Evolutionary conservation across 2,888 invertebrate genomes (phyloP), one percentile per base, ranked within the genome.

Genomic region (Congeria kusceri): DNA sequence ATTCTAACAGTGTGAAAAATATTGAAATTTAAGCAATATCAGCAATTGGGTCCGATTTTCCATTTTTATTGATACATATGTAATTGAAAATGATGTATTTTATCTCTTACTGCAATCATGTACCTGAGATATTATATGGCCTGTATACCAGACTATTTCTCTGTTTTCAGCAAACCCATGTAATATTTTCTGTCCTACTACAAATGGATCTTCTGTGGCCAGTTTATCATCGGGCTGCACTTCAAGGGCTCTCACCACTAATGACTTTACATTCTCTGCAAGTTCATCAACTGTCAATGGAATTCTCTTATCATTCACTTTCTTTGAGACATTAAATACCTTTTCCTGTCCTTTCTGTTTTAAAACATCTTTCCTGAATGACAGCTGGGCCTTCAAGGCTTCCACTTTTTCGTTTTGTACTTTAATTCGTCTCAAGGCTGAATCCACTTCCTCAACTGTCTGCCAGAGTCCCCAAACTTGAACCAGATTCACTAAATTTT

Each of bases 401-500:
- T 25, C 44, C 9, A 49, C 15, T 67, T 79, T 73, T 25, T 68
- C 63, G 13, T 77, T 72, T 59, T 32, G 13, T 27, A 15, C 69
- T 65, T 9, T 53, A n/a, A 53, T n/a, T 15, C 53, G 53, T 18
- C n/a, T 44, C n/a, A 39, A 11, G 13, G 58, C 72, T 29, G 25
- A 44, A 25, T 66, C 73, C 7, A 80, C 69, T 1, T 80, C 77
- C 27, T 64, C 56, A 15, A 29, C 65, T 4, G 77, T 58, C 39
- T 81, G 81, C 81, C 81, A 77, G 7, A 81, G 61, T 23, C 77
- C 77, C 73, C 70, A 81, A 15, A 73, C 23, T 63, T 53, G 53
- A 23, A 53, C 25, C 25, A 23, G 23, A 53, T 11, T 53, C 25
- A 53, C 20, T 23, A 53, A 25, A 20, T 53, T 9, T 25, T 53